phyloP scores from a whole-genome alignment of 2,113 vertebrate species.

The Rana temporaria region DNA sequence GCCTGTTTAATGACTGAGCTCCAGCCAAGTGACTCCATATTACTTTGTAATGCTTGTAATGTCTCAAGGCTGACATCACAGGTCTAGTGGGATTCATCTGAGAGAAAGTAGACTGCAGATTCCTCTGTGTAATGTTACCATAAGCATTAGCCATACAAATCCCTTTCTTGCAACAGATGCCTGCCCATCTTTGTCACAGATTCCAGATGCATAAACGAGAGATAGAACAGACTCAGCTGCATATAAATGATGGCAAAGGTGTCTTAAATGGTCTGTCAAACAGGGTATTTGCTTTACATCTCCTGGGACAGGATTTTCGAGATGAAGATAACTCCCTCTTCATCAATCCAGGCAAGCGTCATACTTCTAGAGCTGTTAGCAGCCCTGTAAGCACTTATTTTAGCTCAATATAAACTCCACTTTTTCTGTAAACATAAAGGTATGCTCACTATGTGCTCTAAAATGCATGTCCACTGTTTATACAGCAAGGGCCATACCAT shows the following conservation, averaged over 20 bases:
- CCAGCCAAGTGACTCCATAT: not conserved
- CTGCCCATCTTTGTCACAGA: conserved; percentile 36
- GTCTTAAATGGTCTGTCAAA: not conserved
- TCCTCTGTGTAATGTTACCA: conserved; percentile 35
- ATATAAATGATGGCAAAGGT: not conserved
- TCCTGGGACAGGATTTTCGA: not conserved
- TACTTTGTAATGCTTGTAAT: conserved; percentile 19
- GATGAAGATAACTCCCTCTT: not conserved
- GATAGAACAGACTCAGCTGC: conserved; percentile 16
- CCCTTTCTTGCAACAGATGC: conserved; percentile 19
- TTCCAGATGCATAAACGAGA: conserved; percentile 39
- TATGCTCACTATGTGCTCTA: too few species aligned
- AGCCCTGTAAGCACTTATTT: not conserved
- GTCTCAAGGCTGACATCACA: conserved; percentile 28
- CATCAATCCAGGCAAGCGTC: not conserved
- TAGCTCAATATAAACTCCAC: not conserved
- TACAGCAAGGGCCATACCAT: too few species aligned
- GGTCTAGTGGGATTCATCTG: conserved; percentile 25
- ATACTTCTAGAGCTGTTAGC: not conserved
- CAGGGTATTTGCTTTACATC: conserved; percentile 19
- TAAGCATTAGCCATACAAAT: conserved; percentile 27
- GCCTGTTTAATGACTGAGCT: not conserved
- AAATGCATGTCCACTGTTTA: too few species aligned
- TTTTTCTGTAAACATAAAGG: too few species aligned
- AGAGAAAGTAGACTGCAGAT: not conserved